Conservation (phyloP, 2,797 vertebrate species). For the Danio tinwini region DNA sequence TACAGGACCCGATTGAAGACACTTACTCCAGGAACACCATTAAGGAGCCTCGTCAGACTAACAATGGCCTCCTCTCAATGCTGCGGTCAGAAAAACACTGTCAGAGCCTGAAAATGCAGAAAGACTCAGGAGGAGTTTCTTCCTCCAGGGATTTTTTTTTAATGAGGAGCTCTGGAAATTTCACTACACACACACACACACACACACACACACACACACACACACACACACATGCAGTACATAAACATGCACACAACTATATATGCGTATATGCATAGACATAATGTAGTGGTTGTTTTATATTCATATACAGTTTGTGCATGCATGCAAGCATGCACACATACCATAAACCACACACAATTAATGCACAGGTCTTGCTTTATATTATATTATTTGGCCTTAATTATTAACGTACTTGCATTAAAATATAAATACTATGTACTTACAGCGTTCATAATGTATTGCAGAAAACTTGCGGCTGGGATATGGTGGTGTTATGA, state of each 20-base stretch:
- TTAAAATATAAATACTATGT: too few relatives aligned
- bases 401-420: too few relatives aligned
- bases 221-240: neutral
- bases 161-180: neutral
- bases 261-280: neutral
- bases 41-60: neutral
- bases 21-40: conserved; percentile 9
- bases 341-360: conserved; percentile 32
- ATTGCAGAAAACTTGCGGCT: too few relatives aligned
- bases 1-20: neutral
- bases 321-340: neutral
- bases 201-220: neutral
- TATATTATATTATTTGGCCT: too few relatives aligned
- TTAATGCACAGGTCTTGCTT: conserved; percentile 14
- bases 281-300: neutral
- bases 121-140: conserved; percentile 4
- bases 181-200: neutral
- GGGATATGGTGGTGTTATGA: too few relatives aligned
- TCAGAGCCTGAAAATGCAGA: neutral
- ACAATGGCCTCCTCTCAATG: conserved; percentile 2
- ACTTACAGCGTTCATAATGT: too few relatives aligned
- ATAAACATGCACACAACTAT: neutral
- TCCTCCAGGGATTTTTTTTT: neutral
- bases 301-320: neutral
- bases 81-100: neutral